Percentiles rank a stretch among this genome's conserved stretches.
These are phyloP conservation scores for Trichopria drosophilae DNA, from an alignment of 2,888 invertebrate genomes.

Conservation along the genomic window DNA sequence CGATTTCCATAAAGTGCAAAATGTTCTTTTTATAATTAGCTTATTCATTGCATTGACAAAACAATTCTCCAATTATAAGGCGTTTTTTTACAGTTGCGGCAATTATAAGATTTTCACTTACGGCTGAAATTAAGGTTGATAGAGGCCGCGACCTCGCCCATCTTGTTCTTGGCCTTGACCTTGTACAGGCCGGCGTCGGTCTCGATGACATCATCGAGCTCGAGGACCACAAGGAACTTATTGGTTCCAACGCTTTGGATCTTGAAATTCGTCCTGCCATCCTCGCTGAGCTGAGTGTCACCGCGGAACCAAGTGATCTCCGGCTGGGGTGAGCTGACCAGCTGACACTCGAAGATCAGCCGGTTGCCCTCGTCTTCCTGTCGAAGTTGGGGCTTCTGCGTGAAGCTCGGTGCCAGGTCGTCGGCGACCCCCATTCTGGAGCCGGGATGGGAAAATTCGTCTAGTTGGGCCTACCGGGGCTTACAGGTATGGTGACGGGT, in stretches of 20 bases:
- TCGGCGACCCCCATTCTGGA: constrained; percentile 81
- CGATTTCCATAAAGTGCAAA: too few relatives aligned
- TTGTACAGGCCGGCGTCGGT: constrained; percentile 94
- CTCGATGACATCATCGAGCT: constrained; percentile 94
- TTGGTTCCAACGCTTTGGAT: constrained; percentile 82
- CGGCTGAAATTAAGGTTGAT: constrained; percentile 97
- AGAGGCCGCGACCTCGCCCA: constrained; percentile 95
- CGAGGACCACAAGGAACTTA: constrained; percentile 88
- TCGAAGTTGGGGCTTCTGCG: constrained; percentile 94
- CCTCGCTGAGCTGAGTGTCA: constrained; percentile 81
- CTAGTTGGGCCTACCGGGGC: too few relatives aligned
- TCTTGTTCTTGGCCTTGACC: constrained; percentile 94
- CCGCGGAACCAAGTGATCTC: constrained; percentile 91
- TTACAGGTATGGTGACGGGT: too few relatives aligned
- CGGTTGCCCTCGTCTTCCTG: constrained; percentile 96
- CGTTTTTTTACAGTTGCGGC: too few relatives aligned
- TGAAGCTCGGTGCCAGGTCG: constrained; percentile 97
- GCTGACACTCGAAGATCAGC: constrained; percentile 91
- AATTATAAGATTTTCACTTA: constrained; percentile 69
- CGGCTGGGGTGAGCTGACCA: constrained; percentile 84
- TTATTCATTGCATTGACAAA: too few relatives aligned
- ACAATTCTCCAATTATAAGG: too few relatives aligned
- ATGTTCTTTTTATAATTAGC: too few relatives aligned
- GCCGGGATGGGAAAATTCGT: too few relatives aligned
- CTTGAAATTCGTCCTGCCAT: constrained; percentile 84